Evolutionary conservation across 2,113 vertebrate genomes (phyloP), one percentile per base, ranked within the genome.

Genomic region (Erythrocercus mccallii): DNA sequence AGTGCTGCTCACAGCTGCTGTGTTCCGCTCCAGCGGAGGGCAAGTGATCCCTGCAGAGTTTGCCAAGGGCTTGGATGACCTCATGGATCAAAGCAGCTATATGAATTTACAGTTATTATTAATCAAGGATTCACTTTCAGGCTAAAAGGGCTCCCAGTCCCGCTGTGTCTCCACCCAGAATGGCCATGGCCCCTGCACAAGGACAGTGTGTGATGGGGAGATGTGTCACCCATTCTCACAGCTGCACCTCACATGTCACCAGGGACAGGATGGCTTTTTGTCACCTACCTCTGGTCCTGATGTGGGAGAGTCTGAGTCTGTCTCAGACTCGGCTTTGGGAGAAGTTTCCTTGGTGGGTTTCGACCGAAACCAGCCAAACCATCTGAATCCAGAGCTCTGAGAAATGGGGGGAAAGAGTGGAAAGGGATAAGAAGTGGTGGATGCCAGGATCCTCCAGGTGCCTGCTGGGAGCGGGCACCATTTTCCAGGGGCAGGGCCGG

Each of bases 321-420:
- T 64, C 45, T 96, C 87, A 0, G 93, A 56, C 1, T 38, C 21
- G 0, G 94, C 94, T 85, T 53, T 95, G 15, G 95, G 48, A 65
- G 88, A 35, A 2, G 88, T 56, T 8, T 97, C 93, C 65, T 92
- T 97, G 12, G 47, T 35, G 54, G 98, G 93, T 85, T 98, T 99
- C 0, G 98, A 98, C 44, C 98, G 96, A 92, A 99, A 99, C 99
- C 99, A 99, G 40, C 98, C 97, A 93, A 99, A 99, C 99, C 99
- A 99, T 47, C 98, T 98, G n/a, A 97, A 97, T 45, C 98, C 97
- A 4, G 98, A 95, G 88, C 93, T 92, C 99, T 99, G 95, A 33
- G 56, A 70, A 61, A 76, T 5, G 35, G 30, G 57, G 56, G 16
- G 22, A 61, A 62, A 74, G 27, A 56, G 5, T 1, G 3, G 14